phyloP scores from a whole-genome alignment of 2,888 invertebrate genomes.

The Orthosia incerta region DNA sequence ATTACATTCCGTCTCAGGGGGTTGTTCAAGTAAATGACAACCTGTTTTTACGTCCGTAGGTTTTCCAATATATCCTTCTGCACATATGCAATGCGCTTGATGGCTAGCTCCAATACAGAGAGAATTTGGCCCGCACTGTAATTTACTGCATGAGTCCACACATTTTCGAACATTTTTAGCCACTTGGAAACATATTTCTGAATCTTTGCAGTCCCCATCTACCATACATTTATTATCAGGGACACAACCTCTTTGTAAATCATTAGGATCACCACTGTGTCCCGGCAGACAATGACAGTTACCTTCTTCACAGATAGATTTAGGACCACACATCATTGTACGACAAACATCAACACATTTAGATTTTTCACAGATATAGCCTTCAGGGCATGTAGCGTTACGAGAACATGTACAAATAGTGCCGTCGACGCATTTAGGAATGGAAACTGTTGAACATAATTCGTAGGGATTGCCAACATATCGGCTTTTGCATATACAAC shows the following conservation, averaged over 20 bases:
- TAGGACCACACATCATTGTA: slow-evolving; percentile 94
- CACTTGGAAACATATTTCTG: slow-evolving; percentile 97
- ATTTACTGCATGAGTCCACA: slow-evolving; percentile 96
- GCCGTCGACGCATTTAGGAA: slow-evolving; percentile 93
- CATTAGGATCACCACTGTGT: slow-evolving; percentile 94
- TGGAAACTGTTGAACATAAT: slow-evolving; percentile 94
- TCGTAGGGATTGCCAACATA: slow-evolving; percentile 97
- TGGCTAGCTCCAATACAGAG: slow-evolving; percentile 96
- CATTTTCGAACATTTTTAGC: slow-evolving; percentile 95
- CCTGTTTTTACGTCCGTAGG: slow-evolving; percentile 95
- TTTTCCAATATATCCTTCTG: slow-evolving; percentile 95
- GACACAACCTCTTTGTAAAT: slow-evolving; percentile 93
- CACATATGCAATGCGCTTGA: slow-evolving; percentile 96
- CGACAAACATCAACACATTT: slow-evolving; percentile 95
- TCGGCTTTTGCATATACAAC: slow-evolving; percentile 96
- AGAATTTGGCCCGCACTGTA: slow-evolving; percentile 97
- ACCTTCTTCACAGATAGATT: slow-evolving; percentile 95
- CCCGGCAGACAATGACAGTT: slow-evolving; percentile 95
- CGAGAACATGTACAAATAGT: slow-evolving; percentile 93
- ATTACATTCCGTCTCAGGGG: slow-evolving; percentile 92
- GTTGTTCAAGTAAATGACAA: slow-evolving; percentile 93
- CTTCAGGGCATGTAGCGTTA: slow-evolving; percentile 94
- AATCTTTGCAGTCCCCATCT: slow-evolving; percentile 95
- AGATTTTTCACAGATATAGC: slow-evolving; percentile 94
- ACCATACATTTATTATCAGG: slow-evolving; percentile 94